Base-by-base conservation (phyloP, 2,113 vertebrate genomes). In the Chroicocephalus ridibundus region DNA sequence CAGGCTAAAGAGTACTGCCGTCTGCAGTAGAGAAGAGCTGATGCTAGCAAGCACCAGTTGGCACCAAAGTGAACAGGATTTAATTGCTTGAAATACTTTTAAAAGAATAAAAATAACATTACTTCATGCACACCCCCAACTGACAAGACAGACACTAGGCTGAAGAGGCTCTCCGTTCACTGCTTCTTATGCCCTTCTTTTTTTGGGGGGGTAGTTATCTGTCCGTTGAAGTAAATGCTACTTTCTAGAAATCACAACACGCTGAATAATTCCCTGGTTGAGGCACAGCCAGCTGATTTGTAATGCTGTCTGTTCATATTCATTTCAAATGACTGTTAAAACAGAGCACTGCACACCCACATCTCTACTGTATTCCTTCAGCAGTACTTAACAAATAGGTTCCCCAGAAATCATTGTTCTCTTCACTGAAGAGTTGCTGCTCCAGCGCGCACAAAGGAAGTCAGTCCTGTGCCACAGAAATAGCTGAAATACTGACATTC, bases 261-360 rank as follows among this genome's bases (percentile, higher is more conserved):
- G 84, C 84, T 93, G 27, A 54, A 72, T 96, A 88, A 92, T 96
- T 97, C 88, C 91, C 94, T 52, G 76, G 74, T 78, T 96, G 96
- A 94, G 92, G 79, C 76, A 60, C 91, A 96, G 96, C 93, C 51
- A 81, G 84, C 87, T 96, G 89, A 97, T 96, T 86, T 88, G 66
- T 75, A 85, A 84, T 79, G 88, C 90, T 96, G 77, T 88, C 90
- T 88, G 78, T 97, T 98, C 97, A 95, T 93, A 90, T 93, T 88
- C n/a, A 65, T 91, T 96, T 97, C 82, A 97, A 97, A 95, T 94
- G 86, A 83, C 93, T 97, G 93, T 97, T 98, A 97, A 97, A 97
- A 96, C 77, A 44, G 93, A 92, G 93, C 86, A 55, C 80, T 66
- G 49, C 93, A 93, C 92, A 72, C 97, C 96, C 96, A 92, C 91